phyloP scores from a whole-genome alignment of 2,797 vertebrate species.

The Dipus sagitta region DNA sequence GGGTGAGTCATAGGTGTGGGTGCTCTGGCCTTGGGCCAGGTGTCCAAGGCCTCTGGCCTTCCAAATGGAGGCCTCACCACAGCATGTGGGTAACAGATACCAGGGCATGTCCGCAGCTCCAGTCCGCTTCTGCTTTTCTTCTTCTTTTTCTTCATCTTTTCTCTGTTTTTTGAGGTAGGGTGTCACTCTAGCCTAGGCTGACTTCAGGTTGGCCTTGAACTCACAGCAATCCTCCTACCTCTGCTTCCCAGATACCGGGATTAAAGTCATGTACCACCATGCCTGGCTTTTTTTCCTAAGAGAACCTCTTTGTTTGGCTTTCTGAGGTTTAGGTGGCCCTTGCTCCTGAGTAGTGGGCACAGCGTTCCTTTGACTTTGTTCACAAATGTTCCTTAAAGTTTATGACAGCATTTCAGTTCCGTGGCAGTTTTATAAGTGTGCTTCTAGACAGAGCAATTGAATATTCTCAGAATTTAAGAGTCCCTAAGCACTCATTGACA shows the following conservation, averaged over 20 bases:
- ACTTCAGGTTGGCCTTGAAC: no score
- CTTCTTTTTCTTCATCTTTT: no score
- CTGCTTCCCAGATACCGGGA: no score
- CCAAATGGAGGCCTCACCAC: no score
- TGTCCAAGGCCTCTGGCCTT: neutral
- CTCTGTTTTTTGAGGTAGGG: no score
- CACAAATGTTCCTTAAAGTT: conserved; percentile 42
- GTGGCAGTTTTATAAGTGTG: conserved; percentile 55
- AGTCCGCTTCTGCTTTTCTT: neutral
- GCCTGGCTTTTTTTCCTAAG: neutral
- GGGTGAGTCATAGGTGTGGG: neutral
- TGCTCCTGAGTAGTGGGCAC: neutral
- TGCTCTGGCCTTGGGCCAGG: neutral
- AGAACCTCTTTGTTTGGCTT: neutral
- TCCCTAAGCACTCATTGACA: conserved; percentile 65
- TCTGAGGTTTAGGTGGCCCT: neutral
- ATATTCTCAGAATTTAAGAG: conserved; percentile 64
- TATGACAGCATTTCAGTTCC: conserved; percentile 52
- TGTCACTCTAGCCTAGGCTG: no score
- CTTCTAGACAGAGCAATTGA: conserved; percentile 63
- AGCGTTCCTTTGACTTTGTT: conserved; percentile 50
- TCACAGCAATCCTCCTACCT: no score
- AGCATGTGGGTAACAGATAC: neutral
- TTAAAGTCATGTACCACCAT: no score
- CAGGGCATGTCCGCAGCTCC: neutral